These are phyloP conservation scores for Peromyscus nudipes DNA, from an alignment of 2,797 vertebrate genomes.

Conservation along the genomic window DNA sequence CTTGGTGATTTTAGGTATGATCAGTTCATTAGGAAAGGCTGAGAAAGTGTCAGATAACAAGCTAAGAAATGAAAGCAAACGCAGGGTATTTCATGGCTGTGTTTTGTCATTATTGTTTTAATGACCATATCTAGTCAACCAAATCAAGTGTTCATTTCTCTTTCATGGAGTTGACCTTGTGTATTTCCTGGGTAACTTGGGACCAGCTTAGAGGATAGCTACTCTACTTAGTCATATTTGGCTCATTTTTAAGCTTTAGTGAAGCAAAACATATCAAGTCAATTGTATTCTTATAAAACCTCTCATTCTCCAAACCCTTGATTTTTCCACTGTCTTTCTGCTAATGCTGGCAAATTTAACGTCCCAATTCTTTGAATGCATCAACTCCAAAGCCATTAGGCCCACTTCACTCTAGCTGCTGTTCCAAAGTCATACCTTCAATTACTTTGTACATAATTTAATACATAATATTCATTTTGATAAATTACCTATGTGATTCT, in stretches of 20 bases:
- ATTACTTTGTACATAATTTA: constrained; percentile 40
- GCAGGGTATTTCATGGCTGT: neutral
- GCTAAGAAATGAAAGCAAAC: constrained; percentile 57
- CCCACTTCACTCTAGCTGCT: neutral
- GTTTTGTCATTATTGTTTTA: constrained; percentile 47
- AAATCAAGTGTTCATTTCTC: constrained; percentile 43
- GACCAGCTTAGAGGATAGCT: constrained; percentile 18
- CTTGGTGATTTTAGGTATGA: constrained; percentile 36
- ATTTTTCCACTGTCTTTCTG: constrained; percentile 1
- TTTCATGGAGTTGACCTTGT: neutral
- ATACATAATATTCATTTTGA: neutral
- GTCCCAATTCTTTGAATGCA: constrained; percentile 36
- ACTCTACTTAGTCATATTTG: neutral
- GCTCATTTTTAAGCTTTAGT: constrained; percentile 33
- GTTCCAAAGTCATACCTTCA: neutral
- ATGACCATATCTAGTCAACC: neutral
- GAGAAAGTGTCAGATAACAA: constrained; percentile 18
- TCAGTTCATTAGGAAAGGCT: constrained; percentile 39
- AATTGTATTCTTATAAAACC: constrained; percentile 17
- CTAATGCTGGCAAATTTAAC: constrained; percentile 20
- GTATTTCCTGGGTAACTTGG: constrained; percentile 10
- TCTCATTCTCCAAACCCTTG: neutral
- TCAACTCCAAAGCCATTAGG: neutral
- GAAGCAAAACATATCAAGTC: neutral
- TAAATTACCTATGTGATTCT: constrained; percentile 3